Evolutionary conservation across 2,113 vertebrate genomes (phyloP), one percentile per base, ranked within the genome.

Genomic region (Hucho hucho): DNA sequence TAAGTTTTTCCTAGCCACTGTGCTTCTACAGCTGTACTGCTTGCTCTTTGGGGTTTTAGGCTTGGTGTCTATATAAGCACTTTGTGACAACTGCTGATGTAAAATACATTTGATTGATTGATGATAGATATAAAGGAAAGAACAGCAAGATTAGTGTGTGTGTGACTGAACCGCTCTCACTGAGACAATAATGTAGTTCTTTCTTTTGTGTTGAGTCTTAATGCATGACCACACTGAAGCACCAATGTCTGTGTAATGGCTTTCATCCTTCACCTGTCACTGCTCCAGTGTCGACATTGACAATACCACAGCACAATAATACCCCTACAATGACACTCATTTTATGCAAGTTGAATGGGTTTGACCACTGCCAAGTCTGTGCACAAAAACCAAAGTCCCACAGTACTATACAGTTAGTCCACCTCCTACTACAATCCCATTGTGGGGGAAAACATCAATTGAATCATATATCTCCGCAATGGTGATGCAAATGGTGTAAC

Each of bases 401-500:
- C 12, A 49, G 47, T 49, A 49, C 12, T 16, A 9, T 37, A 37
- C 37, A 37, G 37, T 37, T 37, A 16, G 14, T 16, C 47, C 14
- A 1, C 47, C 77, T 73, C 47, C 65, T 13, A 80, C 59, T 14
- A 26, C 64, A 9, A n/a, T 69, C 73, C 20, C 28, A 59, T 59
- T 77, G 70, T 74, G 66, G 70, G 70, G 75, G 29, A 2, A 69
- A 56, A 67, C 32, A 37, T 58, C 28, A 64, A 49, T 18, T 20
- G 26, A 66, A 47, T 69, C 43, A 49, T 7, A 70, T 77, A 79
- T 70, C 28, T 56, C 75, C 73, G 70, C 63, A 81, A 58, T 61
- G 72, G 53, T 72, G 70, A 77, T 75, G 66, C 67, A 78, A 81
- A 89, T 75, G 32, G 56, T 74, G 79, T 75, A 71, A 82, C 77